A percentile compares a stretch with the other conserved stretches of the same genome.
These are phyloP conservation scores for Trichoplusia ni DNA, from an alignment of 1,140 invertebrate genomes.

Conservation along the genomic window DNA sequence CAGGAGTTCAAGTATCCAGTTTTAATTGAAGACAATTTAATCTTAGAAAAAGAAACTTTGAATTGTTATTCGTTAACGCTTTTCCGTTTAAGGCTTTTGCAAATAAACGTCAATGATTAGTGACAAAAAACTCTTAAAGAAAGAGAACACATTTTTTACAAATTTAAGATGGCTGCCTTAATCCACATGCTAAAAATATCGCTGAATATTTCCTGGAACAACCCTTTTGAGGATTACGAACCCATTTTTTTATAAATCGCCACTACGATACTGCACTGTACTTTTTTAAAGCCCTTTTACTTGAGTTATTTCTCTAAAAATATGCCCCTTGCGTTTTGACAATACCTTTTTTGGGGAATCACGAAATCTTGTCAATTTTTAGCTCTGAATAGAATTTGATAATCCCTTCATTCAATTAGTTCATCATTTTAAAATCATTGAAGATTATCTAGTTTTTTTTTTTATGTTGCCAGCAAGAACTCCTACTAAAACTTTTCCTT, in stretches of 20 bases:
- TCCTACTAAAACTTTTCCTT: no score
- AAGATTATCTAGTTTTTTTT: not conserved
- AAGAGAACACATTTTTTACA: slow-evolving; percentile 1
- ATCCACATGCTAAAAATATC: slow-evolving; percentile 31
- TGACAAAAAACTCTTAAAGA: slow-evolving; percentile 37
- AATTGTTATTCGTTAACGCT: not conserved
- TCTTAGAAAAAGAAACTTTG: no score
- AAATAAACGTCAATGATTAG: not conserved
- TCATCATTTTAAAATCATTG: no score
- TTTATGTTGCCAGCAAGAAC: no score
- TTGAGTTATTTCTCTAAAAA: slow-evolving; percentile 8
- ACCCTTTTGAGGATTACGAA: slow-evolving; percentile 46
- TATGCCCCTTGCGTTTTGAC: no score
- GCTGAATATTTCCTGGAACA: slow-evolving; percentile 34
- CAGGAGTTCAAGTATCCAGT: no score
- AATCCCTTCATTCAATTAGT: no score
- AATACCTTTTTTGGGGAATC: not conserved
- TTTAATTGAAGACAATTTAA: no score
- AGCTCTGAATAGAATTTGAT: no score
- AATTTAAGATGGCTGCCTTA: slow-evolving; percentile 25
- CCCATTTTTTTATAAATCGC: slow-evolving; percentile 17
- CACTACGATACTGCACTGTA: slow-evolving; percentile 16
- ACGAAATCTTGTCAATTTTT: not conserved
- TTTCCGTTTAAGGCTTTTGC: not conserved
- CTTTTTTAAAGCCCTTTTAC: slow-evolving; percentile 16